These are phyloP conservation scores for Eilema griseolum DNA, from an alignment of 2,888 invertebrate species.

Conservation along the genomic window DNA sequence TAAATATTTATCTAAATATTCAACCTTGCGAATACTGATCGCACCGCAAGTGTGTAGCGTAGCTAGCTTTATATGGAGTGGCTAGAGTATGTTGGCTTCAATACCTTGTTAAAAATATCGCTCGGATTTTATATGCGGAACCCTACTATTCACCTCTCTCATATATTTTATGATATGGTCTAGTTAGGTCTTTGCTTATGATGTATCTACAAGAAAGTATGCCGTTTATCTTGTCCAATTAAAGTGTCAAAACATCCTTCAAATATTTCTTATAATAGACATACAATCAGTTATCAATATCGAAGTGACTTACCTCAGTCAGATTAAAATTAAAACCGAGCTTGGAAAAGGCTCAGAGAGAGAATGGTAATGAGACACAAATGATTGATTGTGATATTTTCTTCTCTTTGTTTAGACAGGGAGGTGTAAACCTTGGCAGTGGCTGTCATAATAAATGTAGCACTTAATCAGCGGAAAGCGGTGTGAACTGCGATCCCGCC, in stretches of 20 bases:
- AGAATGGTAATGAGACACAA: too few relatives aligned
- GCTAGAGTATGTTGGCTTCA: not conserved
- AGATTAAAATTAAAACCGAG: too few relatives aligned
- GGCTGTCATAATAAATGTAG: not conserved
- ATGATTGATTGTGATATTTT: not conserved
- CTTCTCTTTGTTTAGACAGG: not conserved
- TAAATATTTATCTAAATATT: not conserved
- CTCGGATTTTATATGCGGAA: not conserved
- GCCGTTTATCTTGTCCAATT: not conserved
- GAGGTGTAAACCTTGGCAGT: not conserved
- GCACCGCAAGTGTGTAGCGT: not conserved
- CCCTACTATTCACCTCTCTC: not conserved
- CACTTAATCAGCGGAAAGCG: not conserved
- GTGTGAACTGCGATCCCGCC: not conserved
- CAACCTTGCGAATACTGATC: not conserved
- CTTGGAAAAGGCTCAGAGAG: too few relatives aligned
- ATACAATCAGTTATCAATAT: too few relatives aligned
- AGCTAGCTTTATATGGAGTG: not conserved
- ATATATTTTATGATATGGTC: not conserved
- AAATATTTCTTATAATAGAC: too few relatives aligned
- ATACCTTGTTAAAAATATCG: conserved; percentile 4
- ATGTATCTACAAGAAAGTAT: conserved; percentile 1
- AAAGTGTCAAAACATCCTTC: not conserved
- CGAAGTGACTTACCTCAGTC: too few relatives aligned
- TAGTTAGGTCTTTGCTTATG: not conserved